Conservation (phyloP, 2,797 vertebrate genomes). For the Sebastes flavidus region DNA sequence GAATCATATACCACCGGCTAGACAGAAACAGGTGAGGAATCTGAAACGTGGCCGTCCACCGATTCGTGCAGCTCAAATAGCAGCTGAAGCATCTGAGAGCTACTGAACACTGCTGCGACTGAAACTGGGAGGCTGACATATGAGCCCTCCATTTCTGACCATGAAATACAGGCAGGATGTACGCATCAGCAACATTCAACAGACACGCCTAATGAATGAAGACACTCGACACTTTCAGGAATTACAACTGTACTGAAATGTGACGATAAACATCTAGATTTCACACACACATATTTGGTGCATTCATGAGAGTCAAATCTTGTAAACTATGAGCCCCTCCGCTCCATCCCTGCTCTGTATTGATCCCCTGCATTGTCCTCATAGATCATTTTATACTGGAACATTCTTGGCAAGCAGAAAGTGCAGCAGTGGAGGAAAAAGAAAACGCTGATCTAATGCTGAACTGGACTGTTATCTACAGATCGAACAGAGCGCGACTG, state of each 20-base stretch:
- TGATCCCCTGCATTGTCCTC: neutral
- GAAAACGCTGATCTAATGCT: constrained; percentile 29
- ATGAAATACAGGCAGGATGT: constrained; percentile 10
- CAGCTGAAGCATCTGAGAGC: constrained; percentile 13
- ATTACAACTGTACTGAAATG: neutral
- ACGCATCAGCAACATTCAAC: constrained; percentile 11
- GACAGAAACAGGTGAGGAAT: constrained; percentile 51
- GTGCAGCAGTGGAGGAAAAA: constrained; percentile 21
- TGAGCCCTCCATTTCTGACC: neutral
- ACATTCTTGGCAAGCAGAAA: constrained; percentile 32
- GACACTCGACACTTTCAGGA: neutral
- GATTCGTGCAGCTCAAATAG: constrained; percentile 37
- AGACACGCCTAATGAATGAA: neutral
- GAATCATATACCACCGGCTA: neutral
- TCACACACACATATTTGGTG: neutral
- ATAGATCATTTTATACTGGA: constrained; percentile 16
- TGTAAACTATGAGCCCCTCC: neutral
- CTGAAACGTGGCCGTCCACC: constrained; percentile 7
- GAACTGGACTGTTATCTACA: constrained; percentile 16
- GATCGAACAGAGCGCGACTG: constrained; percentile 19
- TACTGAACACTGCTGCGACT: constrained; percentile 4
- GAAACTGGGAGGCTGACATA: neutral
- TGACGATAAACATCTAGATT: neutral
- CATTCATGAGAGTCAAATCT: neutral
- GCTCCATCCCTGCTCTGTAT: neutral